Evolutionary conservation across 1,140 invertebrate genomes (phyloP).

Genomic region (Calliopsis andreniformis): DNA sequence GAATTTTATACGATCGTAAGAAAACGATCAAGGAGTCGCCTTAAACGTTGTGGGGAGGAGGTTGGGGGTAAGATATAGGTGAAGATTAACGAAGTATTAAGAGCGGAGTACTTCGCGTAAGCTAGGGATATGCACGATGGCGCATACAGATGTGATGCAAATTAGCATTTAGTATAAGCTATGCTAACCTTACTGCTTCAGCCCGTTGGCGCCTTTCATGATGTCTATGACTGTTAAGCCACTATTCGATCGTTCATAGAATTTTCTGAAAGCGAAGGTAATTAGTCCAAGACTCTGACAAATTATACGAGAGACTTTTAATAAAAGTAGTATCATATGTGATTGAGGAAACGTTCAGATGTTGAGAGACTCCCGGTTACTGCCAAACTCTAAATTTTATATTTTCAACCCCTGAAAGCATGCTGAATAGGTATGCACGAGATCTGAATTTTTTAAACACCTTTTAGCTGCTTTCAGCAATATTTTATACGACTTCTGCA

Average conservation of each 20-base stretch:
- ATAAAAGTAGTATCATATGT: too few species aligned
- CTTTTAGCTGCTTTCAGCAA: background rate
- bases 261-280: background rate
- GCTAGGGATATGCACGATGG: slow-evolving; percentile 75
- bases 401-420: background rate
- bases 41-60: slow-evolving; percentile 1
- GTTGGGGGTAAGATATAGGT: slow-evolving; percentile 59
- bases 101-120: slow-evolving; percentile 75
- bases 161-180: slow-evolving; percentile 78
- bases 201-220: slow-evolving; percentile 52
- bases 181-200: slow-evolving; percentile 54
- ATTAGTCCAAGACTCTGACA: too few species aligned
- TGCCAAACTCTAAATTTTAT: background rate
- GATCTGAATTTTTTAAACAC: slow-evolving; percentile 11
- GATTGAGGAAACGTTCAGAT: too few species aligned
- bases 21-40: slow-evolving; percentile 27
- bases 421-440: background rate
- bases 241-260: slow-evolving; percentile 27
- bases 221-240: slow-evolving; percentile 53
- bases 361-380: background rate
- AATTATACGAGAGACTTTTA: too few species aligned
- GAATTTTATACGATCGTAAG: background rate
- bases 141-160: slow-evolving; percentile 78
- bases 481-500: background rate
- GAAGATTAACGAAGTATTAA: slow-evolving; percentile 77